phyloP scores from a whole-genome alignment of 2,888 invertebrate species.

The Apomyelois bistriatella region DNA sequence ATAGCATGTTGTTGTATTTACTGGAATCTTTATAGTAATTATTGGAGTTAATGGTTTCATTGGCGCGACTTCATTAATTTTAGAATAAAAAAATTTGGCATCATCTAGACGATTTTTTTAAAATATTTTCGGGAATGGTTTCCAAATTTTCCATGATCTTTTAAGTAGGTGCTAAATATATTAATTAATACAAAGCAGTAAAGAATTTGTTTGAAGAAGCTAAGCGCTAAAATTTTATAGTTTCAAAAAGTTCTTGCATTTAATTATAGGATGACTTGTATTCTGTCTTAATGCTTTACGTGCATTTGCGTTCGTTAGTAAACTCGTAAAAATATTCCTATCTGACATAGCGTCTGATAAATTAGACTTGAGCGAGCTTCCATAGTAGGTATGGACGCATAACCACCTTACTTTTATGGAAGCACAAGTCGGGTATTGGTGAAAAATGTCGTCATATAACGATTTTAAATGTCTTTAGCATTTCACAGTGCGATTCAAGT shows the following conservation, averaged over 20 bases:
- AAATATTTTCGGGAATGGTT: no score
- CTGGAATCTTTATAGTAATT: conserved; percentile 20
- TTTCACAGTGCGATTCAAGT: conserved; percentile 43
- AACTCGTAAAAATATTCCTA: no score
- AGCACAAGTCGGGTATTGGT: conserved; percentile 55
- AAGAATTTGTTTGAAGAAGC: no score
- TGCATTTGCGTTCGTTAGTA: no score
- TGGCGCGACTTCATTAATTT: background rate
- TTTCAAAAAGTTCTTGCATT: no score
- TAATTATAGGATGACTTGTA: no score
- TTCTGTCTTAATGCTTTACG: no score
- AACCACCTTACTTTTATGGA: conserved; percentile 65
- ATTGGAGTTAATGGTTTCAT: conserved; percentile 10
- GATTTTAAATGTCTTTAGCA: conserved; percentile 59
- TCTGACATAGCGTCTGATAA: conserved; percentile 58
- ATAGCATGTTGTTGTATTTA: conserved; percentile 40
- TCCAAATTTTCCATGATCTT: no score
- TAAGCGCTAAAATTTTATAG: no score
- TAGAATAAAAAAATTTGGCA: no score
- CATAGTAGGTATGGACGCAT: conserved; percentile 66
- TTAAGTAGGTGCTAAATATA: no score
- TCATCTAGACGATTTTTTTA: background rate
- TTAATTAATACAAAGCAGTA: no score
- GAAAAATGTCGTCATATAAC: conserved; percentile 73
- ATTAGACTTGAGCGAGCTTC: conserved; percentile 64